Base-by-base conservation (phyloP, 2,888 invertebrate genomes). In the Drosophila mettleri region DNA sequence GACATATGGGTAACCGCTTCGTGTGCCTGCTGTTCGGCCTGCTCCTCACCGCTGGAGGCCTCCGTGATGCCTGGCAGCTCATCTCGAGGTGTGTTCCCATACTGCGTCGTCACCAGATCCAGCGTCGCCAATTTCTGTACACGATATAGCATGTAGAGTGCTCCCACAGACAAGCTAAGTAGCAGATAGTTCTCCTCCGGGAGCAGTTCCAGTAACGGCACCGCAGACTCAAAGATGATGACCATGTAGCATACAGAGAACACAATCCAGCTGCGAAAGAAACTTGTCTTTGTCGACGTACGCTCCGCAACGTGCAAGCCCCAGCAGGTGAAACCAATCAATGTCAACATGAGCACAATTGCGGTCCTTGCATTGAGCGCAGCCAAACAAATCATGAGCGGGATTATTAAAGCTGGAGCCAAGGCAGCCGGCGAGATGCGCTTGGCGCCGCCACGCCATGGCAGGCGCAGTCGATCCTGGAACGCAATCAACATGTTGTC, bases 251-350 rank as follows among this genome's bases (percentile, higher is more conserved):
- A 80, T 4, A 94, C 93, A 10, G 96, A 96, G 45, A 95, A 94
- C 41, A 95, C 88, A 1, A 95, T 94, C 96, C 97, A 97, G 75
- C 95, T 94, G 68, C 94, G 93, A 90, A 96, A 96, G 91, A 97
- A 96, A 86, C 95, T 94, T 2, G 96, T 95, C 65, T 94, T 88
- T 0, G 90, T 82, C 3, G 82, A 93, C 10, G 72, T 85, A 0
- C 84, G 82, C 41, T 87, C 86, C 0, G 91, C 82, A 51, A 90
- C 69, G 38, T 86, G 80, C 62, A 90, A 75, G 0, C 86, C 85
- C 74, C 91, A 91, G 0, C 76, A 67, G 36, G 90, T 79, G 45
- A 91, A 90, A 27, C 86, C 70, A 27, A 87, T 71, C 18, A 87
- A 69, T 5, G 90, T 74, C 2, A 91, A 65, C 79, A 90, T 89